Percentiles rank a stretch among this genome's conserved stretches.
Conservation (phyloP, 2,797 vertebrate species). For the Acanthornis magna region DNA sequence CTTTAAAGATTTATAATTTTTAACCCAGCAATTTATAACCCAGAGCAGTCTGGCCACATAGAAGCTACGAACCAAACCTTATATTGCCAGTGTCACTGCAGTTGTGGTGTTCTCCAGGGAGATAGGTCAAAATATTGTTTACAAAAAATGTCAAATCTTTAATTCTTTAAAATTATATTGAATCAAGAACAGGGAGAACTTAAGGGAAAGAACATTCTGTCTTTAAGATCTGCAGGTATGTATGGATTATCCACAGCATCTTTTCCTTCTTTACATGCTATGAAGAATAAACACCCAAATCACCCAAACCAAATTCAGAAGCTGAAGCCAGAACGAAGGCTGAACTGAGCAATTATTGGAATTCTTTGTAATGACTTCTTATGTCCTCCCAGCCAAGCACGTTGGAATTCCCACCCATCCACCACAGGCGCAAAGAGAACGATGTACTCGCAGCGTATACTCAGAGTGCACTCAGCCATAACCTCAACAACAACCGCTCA, state of each 20-base stretch:
- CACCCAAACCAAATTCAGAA: background rate
- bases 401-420: background rate
- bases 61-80: background rate
- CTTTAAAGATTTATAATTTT: background rate
- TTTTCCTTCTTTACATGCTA: background rate
- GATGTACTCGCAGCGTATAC: background rate
- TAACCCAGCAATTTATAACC: no score
- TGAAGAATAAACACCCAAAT: background rate
- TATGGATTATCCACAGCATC: background rate
- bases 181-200: background rate
- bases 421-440: background rate
- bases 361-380: background rate
- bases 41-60: background rate
- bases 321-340: background rate
- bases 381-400: background rate
- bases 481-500: background rate
- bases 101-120: background rate
- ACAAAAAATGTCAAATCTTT: background rate
- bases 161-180: background rate
- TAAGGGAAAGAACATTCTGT: background rate
- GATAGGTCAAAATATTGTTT: background rate
- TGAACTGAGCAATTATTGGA: background rate
- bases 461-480: background rate
- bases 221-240: background rate
- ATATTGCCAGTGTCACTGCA: background rate